Evolutionary conservation across 1,140 invertebrate species (phyloP).

Genomic region (Drosophila guanche): DNA sequence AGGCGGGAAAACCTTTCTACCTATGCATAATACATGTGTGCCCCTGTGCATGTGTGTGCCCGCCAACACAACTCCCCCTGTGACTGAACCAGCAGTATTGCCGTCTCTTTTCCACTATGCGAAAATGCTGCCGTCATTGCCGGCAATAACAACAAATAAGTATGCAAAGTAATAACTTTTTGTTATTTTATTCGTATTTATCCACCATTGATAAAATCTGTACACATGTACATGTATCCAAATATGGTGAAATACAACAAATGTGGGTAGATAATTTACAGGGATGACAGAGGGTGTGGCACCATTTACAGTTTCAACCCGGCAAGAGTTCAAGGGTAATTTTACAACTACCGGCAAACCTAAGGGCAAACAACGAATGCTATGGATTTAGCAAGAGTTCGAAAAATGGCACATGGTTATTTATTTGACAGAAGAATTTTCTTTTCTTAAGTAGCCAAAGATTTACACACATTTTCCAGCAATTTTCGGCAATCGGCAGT

Average conservation of each 20-base stretch:
- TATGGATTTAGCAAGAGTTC: no score
- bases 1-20: slow-evolving; percentile 22
- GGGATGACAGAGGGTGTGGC: slow-evolving; percentile 33
- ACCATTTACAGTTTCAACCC: slow-evolving; percentile 38
- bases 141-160: slow-evolving; percentile 46
- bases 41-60: slow-evolving; percentile 7
- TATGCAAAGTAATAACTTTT: slow-evolving; percentile 13
- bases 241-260: no score
- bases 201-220: slow-evolving; percentile 5
- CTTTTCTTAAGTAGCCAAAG: no score
- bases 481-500: slow-evolving; percentile 41
- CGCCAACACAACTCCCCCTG: slow-evolving; percentile 41
- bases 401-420: no score
- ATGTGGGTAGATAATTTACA: not conserved
- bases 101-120: slow-evolving; percentile 30
- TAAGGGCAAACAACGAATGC: slow-evolving; percentile 26
- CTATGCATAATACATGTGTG: slow-evolving; percentile 7
- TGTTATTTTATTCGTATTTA: not conserved
- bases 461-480: slow-evolving; percentile 12
- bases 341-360: slow-evolving; percentile 45
- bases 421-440: no score
- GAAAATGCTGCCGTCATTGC: slow-evolving; percentile 37
- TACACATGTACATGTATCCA: not conserved
- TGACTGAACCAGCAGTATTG: slow-evolving; percentile 27
- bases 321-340: slow-evolving; percentile 50